Base-by-base conservation (phyloP, 23 tunicate species). In the Ciona savignyi region DNA sequence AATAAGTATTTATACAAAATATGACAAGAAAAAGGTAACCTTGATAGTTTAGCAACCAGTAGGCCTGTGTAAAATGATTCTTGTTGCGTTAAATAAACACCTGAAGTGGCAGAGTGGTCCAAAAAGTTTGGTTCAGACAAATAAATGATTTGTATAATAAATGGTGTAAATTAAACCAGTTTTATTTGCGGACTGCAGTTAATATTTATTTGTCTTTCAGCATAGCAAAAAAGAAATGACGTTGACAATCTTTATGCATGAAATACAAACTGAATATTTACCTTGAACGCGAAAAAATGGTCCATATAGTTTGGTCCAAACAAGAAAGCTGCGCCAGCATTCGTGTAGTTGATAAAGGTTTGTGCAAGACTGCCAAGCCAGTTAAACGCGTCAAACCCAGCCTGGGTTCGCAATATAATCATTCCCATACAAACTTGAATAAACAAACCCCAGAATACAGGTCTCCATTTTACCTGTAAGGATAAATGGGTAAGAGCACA, bases 321-420 rank as follows among this genome's bases (percentile, higher is more conserved):
- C 63, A 91, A 79, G 72, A 91, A 91, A 33, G 64, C 78, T 24
- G 78, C 74, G 9, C 97, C 97, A 28, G 86, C 86, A 66, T 84
- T 74, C 15, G 76, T 91, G 34, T 67, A 91, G 75, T 84, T 80
- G 31, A 91, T 75, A 66, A 91, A 91, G 6, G 91, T 91, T 71
- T 91, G 97, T 0, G 91, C 97, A 19, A 91, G 51, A 32, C 84
- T 71, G 67, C 97, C 97, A 60, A 85, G 49, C 97, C 97, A 91
- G 74, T 91, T 91, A 51, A 91, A 91, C 11, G 89, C 83, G 31
- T 91, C 86, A 74, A 84, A 91, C 1, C 89, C 97, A 62, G 85
- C 89, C 34, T 85, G 70, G 22, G 89, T 85, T 4, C 97, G 74
- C 2, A 91, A 51, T 22, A 91, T 91, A 42, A 91, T 60, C 83